Base-by-base conservation (phyloP, 30 jellyfish, hydroid and myxozoan species). In the Sanderia malayensis region DNA sequence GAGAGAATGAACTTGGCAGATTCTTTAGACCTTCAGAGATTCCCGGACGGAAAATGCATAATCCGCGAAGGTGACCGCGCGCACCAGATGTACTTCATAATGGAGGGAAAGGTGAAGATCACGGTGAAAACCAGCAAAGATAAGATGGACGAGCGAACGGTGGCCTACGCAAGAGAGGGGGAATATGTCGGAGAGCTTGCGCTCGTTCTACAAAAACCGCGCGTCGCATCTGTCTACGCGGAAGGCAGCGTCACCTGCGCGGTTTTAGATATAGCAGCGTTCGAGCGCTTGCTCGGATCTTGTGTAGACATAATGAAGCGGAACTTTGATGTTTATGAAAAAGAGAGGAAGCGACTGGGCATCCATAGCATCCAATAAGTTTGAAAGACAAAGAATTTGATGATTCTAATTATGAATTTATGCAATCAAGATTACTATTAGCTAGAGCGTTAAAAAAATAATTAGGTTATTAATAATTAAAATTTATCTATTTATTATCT, bases 1-100 rank as follows among this genome's bases (percentile, higher is more conserved):
- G 98, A 92, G 74, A 64, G 95, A 31, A 92, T 92, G 98, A 92
- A 79, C 61, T 65, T 92, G n/a, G 94, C 96, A 8, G 98, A 92
- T 73, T 95, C 96, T 4, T 65, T 92, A 15, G 96, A 92, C 62
- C 88, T 61, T 0, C 67, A 49, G 62, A 61, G 46, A 4, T 61
- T 84, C 64, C 30, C 60, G 4, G 85, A 80, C 41, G 96, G 92
- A 0, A 84, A 79, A 47, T 37, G 80, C 32, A 92, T 92, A 29
- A 92, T 92, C 7, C 74, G 84, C 6, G 92, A 92, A 49, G 96
- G 95, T 8, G 98, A 92, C 34, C 79, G 20, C 0, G 98, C 96
- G 9, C 80, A 70, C 23, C 58, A 85, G 32, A 92, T 92, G 98
- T 92, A 84, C 61, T 92, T 92, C 78, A 83, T 92, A 3, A 83